Conservation (phyloP, 2,888 invertebrate genomes). For the Protophormia terraenovae region DNA sequence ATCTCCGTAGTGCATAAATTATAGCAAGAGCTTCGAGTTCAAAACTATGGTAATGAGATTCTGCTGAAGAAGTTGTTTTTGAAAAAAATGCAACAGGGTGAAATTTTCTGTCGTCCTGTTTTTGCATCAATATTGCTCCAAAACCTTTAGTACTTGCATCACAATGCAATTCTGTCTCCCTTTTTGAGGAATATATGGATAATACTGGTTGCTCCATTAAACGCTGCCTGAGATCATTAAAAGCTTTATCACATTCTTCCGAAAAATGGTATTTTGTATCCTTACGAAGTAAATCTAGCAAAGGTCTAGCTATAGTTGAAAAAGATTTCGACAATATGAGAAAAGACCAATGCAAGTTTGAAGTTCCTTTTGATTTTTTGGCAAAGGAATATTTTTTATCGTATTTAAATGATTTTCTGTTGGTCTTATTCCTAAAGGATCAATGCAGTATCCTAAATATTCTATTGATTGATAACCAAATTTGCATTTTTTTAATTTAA, state of each 20-base stretch:
- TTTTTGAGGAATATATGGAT: background rate
- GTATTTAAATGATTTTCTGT: background rate
- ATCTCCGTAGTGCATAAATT: constrained; percentile 71
- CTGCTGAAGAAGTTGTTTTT: constrained; percentile 69
- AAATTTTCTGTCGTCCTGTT: constrained; percentile 68
- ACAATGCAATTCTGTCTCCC: constrained; percentile 73
- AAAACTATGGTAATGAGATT: constrained; percentile 72
- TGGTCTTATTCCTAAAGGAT: constrained; percentile 1
- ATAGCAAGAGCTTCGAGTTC: constrained; percentile 74
- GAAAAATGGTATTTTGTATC: constrained; percentile 52
- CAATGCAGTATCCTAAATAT: constrained; percentile 37
- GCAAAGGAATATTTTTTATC: background rate
- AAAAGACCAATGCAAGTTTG: constrained; percentile 38
- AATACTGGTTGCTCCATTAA: background rate
- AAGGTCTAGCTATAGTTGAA: constrained; percentile 26
- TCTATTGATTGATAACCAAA: constrained; percentile 27
- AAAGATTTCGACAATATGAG: constrained; percentile 39
- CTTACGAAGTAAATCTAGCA: constrained; percentile 21
- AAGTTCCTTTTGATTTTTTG: constrained; percentile 9
- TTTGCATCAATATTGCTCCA: constrained; percentile 73
- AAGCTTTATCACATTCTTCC: constrained; percentile 69
- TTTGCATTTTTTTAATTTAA: constrained; percentile 14
- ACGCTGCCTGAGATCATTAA: background rate
- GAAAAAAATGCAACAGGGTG: constrained; percentile 76
- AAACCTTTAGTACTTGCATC: constrained; percentile 73